Evolutionary conservation across 2,888 invertebrate species (phyloP).

Genomic region (Hofmannophila pseudospretella): DNA sequence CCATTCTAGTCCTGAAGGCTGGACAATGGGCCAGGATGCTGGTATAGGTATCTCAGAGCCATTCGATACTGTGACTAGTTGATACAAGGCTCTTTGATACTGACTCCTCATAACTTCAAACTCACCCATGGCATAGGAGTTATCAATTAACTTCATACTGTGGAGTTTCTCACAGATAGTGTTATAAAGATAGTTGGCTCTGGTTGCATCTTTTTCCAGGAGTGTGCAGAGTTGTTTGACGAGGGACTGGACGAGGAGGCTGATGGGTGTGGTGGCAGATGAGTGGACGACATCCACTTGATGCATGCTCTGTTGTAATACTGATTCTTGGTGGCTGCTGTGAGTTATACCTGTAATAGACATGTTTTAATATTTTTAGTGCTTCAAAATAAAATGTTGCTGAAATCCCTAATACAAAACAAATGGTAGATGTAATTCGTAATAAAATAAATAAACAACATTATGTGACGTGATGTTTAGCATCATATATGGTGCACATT

Average conservation of each 20-base stretch:
- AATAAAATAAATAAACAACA: too few relatives aligned
- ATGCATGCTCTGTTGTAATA: constrained; percentile 50
- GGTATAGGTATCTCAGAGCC: constrained; percentile 73
- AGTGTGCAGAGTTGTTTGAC: constrained; percentile 82
- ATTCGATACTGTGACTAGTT: constrained; percentile 79
- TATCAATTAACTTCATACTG: constrained; percentile 83
- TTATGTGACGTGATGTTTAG: too few relatives aligned
- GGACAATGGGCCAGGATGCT: constrained; percentile 70
- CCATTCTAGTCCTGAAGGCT: constrained; percentile 74
- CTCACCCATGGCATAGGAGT: constrained; percentile 82
- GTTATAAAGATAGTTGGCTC: constrained; percentile 80
- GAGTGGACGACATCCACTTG: constrained; percentile 59
- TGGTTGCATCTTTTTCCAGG: constrained; percentile 78
- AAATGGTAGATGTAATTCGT: too few relatives aligned
- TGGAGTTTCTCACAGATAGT: constrained; percentile 82
- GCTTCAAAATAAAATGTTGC: too few relatives aligned
- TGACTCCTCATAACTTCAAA: constrained; percentile 83
- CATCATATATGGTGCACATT: too few relatives aligned
- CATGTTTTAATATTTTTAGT: too few relatives aligned
- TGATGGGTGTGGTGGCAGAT: constrained; percentile 77
- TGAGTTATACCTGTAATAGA: constrained; percentile 55
- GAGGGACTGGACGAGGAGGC: constrained; percentile 83
- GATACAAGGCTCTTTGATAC: constrained; percentile 82
- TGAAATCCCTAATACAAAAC: too few relatives aligned
- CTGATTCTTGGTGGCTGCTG: constrained; percentile 48